Conservation (phyloP, 2,888 invertebrate species). For the Hyalella azteca region DNA sequence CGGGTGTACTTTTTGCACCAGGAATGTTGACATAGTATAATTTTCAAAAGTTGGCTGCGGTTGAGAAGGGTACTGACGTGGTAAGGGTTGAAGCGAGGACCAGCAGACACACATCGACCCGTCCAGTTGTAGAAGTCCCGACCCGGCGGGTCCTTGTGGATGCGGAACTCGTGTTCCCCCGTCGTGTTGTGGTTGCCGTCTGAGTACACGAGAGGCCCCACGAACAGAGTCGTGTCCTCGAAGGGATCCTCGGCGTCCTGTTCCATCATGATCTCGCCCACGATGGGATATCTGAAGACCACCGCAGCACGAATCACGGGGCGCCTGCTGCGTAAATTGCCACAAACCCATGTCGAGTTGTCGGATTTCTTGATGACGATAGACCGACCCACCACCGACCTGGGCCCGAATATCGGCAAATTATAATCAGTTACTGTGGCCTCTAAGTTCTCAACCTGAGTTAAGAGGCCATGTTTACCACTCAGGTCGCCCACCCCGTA, state of each 20-base stretch:
- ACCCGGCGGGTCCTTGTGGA: constrained; percentile 79
- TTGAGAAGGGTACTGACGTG: constrained; percentile 67
- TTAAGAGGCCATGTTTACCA: constrained; percentile 75
- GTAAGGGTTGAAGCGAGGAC: constrained; percentile 78
- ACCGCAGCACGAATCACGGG: constrained; percentile 77
- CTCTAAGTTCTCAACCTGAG: constrained; percentile 65
- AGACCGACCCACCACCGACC: constrained; percentile 81
- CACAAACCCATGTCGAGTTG: constrained; percentile 63
- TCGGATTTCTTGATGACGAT: constrained; percentile 73
- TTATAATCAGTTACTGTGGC: constrained; percentile 78
- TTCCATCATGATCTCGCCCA: constrained; percentile 81
- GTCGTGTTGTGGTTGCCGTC: constrained; percentile 73
- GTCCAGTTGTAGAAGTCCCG: constrained; percentile 92
- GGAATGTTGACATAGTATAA: too few species aligned
- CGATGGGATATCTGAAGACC: constrained; percentile 83
- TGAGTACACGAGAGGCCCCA: constrained; percentile 84
- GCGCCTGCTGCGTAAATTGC: constrained; percentile 61
- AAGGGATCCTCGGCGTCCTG: constrained; percentile 80
- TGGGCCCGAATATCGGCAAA: constrained; percentile 79
- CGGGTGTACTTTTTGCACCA: too few species aligned
- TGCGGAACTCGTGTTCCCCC: constrained; percentile 73
- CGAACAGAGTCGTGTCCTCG: constrained; percentile 82
- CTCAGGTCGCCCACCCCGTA: constrained; percentile 89
- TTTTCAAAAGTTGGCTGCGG: too few species aligned
- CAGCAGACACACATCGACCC: constrained; percentile 80